Evolutionary conservation across 2,888 invertebrate species (phyloP), one percentile per base, ranked within the genome.

Genomic region (Epinotia brunnichana): DNA sequence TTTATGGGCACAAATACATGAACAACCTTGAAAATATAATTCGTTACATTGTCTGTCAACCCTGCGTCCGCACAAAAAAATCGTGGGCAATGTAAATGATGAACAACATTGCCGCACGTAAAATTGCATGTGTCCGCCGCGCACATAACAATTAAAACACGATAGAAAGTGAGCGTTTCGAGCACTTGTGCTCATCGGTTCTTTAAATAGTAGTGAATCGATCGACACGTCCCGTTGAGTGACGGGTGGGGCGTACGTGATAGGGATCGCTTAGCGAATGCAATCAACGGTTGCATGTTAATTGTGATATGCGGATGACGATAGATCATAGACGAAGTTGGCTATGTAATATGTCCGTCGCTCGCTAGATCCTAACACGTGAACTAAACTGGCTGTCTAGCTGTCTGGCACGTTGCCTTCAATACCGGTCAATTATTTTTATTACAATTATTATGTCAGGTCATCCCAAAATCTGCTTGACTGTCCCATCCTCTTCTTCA

Each of bases 101-200:
- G 85, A 81, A 87, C 83, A 85, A 85, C 90, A 91, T 88, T 81
- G 83, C 81, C 83, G 87, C 93, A 93, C 93, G 93, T 93, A 92
- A 90, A 92, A 90, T 93, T 93, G 93, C 93, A 92, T 92, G 93
- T 81, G 87, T 80, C 81, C 78, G 79, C 79, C 78, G 79, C 87
- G 87, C 87, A 90, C 92, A 91, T 92, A 90, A 91, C 90, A 92
- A 92, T 92, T 91, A 92, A 92, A 90, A 89, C 87, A 79, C 83
- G 87, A 87, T 92, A 92, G 92, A 92, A 92, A 93, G 92, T 88
- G 88, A 90, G 83, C 88, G 88, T 83, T 85, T 80, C 84, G 80
- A 81, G 84, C 83, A 82, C 82, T 84, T 85, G 85, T 85, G 87
- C 87, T 83, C 84, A 85, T 83, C 86, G 77, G 77, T 82, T 86